A percentile compares a stretch with the other conserved stretches of the same genome.
Conservation (phyloP, 2,797 vertebrate genomes). For the Sparidentex hasta region DNA sequence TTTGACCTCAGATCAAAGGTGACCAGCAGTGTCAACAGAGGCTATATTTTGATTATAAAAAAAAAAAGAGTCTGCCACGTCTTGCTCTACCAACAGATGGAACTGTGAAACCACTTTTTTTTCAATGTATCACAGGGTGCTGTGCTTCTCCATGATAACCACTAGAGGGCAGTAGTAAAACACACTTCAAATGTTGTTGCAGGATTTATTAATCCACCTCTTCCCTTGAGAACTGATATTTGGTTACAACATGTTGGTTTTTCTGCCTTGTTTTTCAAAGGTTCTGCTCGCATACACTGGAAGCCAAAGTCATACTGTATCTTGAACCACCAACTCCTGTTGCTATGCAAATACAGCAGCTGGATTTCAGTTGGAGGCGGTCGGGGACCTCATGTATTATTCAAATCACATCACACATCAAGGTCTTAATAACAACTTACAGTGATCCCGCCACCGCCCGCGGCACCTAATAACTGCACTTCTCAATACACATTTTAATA, state of each 20-base stretch:
- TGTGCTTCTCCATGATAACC: conserved; percentile 30
- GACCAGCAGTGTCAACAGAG: conserved; percentile 24
- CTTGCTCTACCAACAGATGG: neutral
- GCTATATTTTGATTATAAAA: neutral
- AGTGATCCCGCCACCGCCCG: conserved; percentile 44
- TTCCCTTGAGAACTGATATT: neutral
- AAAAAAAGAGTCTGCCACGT: no score
- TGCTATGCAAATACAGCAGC: conserved; percentile 32
- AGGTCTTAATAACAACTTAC: conserved; percentile 47
- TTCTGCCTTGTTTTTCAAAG: neutral
- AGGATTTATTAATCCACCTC: neutral
- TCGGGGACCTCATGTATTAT: conserved; percentile 43
- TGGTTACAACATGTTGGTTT: neutral
- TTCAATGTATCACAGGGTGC: neutral
- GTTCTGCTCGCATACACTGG: neutral
- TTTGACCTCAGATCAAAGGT: conserved; percentile 52
- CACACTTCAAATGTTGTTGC: conserved; percentile 9
- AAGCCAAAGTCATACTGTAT: neutral
- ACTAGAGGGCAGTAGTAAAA: conserved; percentile 64
- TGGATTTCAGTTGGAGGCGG: conserved; percentile 17
- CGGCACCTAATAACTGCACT: conserved; percentile 24
- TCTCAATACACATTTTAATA: conserved; percentile 19
- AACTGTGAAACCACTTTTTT: neutral
- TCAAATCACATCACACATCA: conserved; percentile 40
- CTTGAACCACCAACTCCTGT: conserved; percentile 4